A percentile compares a stretch with the other conserved stretches of the same genome.
phyloP scores from a whole-genome alignment of 2,113 vertebrate genomes.

The Neodontobutis hainanensis region DNA sequence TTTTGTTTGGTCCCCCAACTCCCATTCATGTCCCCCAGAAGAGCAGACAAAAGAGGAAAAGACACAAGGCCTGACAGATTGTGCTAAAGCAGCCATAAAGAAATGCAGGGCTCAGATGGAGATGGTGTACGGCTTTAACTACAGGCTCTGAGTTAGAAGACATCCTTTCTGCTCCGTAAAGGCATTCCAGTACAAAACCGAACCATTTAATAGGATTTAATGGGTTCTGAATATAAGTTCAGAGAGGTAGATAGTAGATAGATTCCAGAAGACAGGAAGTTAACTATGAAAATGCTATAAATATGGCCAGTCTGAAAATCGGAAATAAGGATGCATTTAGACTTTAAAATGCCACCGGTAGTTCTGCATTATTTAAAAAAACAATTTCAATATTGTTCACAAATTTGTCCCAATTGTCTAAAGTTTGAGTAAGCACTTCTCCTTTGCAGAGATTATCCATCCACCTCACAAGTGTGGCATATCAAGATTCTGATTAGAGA shows the following conservation, averaged over 20 bases:
- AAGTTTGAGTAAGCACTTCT: too few species aligned
- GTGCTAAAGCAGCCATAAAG: constrained; percentile 73
- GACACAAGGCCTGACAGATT: constrained; percentile 74
- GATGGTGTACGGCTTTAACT: constrained; percentile 29
- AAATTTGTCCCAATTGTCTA: too few species aligned
- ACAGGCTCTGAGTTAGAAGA: constrained; percentile 38
- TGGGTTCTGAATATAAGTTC: neutral
- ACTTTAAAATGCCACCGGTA: too few species aligned
- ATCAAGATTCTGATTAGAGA: too few species aligned
- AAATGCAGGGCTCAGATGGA: constrained; percentile 59
- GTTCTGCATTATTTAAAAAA: too few species aligned
- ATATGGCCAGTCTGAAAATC: too few species aligned
- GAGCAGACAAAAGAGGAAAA: constrained; percentile 75
- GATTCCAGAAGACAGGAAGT: too few species aligned
- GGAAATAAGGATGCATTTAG: too few species aligned
- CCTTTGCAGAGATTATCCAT: too few species aligned
- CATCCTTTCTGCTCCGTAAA: neutral
- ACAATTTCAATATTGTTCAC: too few species aligned
- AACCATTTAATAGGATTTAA: neutral
- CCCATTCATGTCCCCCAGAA: constrained; percentile 70
- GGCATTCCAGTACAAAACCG: neutral
- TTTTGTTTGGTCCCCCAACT: constrained; percentile 76
- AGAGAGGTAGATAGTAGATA: neutral
- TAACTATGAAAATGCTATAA: too few species aligned
- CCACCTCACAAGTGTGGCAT: too few species aligned